Base-by-base conservation (phyloP, 2,113 vertebrate genomes). In the Atractosteus spatula region DNA sequence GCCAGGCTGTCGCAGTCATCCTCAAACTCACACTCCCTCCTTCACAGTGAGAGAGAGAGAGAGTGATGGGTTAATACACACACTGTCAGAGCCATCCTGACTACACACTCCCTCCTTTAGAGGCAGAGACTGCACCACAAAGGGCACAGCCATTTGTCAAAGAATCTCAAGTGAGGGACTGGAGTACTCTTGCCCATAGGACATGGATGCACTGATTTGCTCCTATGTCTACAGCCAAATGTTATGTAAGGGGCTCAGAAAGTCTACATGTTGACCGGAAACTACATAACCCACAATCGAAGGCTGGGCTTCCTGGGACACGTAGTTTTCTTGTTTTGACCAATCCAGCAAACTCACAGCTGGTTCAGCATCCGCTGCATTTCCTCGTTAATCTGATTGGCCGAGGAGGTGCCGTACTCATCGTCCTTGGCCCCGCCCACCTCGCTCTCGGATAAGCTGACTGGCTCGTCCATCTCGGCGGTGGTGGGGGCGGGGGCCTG, bases 301-400 rank as follows among this genome's bases (percentile, higher is more conserved):
- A 29, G 29, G 29, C 47, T 51, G 47, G 47, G 47, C 47, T 7
- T 51, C 10, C 5, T 51, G 47, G 47, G 47, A 51, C 5, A 51
- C 10, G 47, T 29, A 29, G 29, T 1, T 29, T 29, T 29, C 29
- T 29, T 29, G 29, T 29, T 29, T 29, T 29, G 29, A 29, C 29
- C 29, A 29, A 29, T 51, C 0, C 2, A 51, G 67, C 12, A 6
- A 41, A 91, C 96, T 95, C 88, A 99, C 97, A 99, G 90, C 76
- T 99, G 97, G 83, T 93, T 96, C 76, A 98, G 89, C 97, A 99
- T 97, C 82, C 95, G 94, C 87, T 98, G 97, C 97, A 99, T 96
- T 86, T 99, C 97, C 87, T 99, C 97, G 70, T 96, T 97, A 85
- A 99, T 97, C 79, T 91, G 90, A 81, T 84, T 89, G 82, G 92